Evolutionary conservation across 2,888 invertebrate genomes (phyloP), one percentile per base, ranked within the genome.

Genomic region (Nomada ferruginata): DNA sequence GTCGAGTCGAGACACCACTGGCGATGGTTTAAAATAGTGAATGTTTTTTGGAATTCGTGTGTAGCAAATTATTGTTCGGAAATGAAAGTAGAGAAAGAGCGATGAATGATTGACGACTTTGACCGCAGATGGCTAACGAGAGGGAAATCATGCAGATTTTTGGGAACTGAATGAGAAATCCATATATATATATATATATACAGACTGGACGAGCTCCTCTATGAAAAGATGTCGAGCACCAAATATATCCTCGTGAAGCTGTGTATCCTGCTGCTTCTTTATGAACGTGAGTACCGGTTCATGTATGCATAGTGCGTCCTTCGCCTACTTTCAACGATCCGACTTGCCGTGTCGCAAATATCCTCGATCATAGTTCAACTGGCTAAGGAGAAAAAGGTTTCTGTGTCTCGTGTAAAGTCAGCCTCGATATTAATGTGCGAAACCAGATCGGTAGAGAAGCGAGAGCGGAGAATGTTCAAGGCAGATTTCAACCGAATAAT

Each of bases 211-310:
- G 65, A 76, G 61, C 10, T 7, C 5, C 69, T 75, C 65, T 79
- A 87, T 87, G 90, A 57, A 80, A 82, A 76, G 74, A 80, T 80
- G 80, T 64, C 50, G 55, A 89, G 82, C 76, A 85, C 87, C 87
- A 92, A 89, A 85, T 85, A 83, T 73, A 72, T 82, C 36, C 75
- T 89, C 59, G 52, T 86, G 66, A 83, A 72, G 65, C 85, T 91
- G 63, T 87, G 87, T 65, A 81, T 90, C 76, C 83, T 92, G 59
- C 69, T 93, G 68, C 69, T 91, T 29, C 85, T 91, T 60, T 89
- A 83, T 44, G 84, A 90, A 76, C 86, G 92, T 92, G 72, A 88
- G 86, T 82, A 73, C 42, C 59, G 60, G 77, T 84, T 69, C 13
- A 70, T 65, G 68, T 42, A 44, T 18, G 59, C 13, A 2, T 47